These are phyloP conservation scores for Drosophila busckii DNA, from an alignment of 1,140 invertebrate genomes.

Conservation along the genomic window DNA sequence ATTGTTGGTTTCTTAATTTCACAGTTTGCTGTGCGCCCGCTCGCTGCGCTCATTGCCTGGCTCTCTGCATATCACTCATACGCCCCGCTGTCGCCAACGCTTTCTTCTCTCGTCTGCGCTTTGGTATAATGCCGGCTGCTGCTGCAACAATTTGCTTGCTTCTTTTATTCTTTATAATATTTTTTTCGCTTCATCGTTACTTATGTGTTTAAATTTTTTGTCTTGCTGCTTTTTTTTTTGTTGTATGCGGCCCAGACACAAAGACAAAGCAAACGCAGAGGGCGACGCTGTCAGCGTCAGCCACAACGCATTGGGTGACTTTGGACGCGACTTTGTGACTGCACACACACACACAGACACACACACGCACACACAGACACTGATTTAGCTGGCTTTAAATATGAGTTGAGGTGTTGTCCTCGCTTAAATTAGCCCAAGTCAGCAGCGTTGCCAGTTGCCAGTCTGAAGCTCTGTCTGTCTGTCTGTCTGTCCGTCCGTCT, in stretches of 20 bases:
- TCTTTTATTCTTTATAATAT: slow-evolving; percentile 55
- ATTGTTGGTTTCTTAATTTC: slow-evolving; percentile 77
- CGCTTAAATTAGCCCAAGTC: slow-evolving; percentile 73
- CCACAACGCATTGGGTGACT: slow-evolving; percentile 35
- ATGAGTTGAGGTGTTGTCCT: slow-evolving; percentile 78
- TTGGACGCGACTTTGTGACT: slow-evolving; percentile 28
- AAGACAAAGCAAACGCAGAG: slow-evolving; percentile 56
- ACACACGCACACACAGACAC: slow-evolving; percentile 22
- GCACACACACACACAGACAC: slow-evolving; percentile 33
- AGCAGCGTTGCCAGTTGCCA: slow-evolving; percentile 21
- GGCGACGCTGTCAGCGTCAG: slow-evolving; percentile 27
- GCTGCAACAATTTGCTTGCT: slow-evolving; percentile 58
- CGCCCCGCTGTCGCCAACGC: slow-evolving; percentile 37
- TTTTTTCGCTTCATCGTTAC: too few relatives aligned
- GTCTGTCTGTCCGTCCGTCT: neutral
- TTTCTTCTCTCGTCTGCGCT: slow-evolving; percentile 5
- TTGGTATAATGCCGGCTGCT: slow-evolving; percentile 44
- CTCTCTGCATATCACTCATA: slow-evolving; percentile 65
- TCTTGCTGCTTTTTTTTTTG: slow-evolving; percentile 27
- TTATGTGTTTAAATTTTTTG: slow-evolving; percentile 18
- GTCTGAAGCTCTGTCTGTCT: neutral
- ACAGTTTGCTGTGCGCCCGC: slow-evolving; percentile 29
- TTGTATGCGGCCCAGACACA: slow-evolving; percentile 61
- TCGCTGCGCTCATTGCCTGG: slow-evolving; percentile 25
- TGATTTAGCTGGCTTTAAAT: slow-evolving; percentile 77